Evolutionary conservation across 2,888 invertebrate genomes (phyloP).

Genomic region (Drosophila melanosoma): DNA sequence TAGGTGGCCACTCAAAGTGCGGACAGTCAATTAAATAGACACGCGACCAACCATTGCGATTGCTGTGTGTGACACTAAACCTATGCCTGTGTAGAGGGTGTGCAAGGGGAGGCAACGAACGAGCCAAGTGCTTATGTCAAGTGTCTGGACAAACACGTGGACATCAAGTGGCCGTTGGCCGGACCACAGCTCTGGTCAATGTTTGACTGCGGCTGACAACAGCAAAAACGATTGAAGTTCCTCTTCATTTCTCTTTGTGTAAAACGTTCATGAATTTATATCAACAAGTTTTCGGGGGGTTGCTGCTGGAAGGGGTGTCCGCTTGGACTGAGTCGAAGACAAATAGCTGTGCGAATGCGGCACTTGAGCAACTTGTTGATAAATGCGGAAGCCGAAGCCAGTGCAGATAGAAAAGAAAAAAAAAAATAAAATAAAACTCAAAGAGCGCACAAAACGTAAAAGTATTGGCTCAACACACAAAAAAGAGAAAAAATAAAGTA

Average conservation of each 20-base stretch:
- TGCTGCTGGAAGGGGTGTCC: neutral
- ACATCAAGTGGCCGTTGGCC: conserved; percentile 64
- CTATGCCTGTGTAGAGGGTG: conserved; percentile 17
- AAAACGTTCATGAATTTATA: conserved; percentile 68
- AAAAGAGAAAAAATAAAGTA: neutral
- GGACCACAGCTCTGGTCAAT: conserved; percentile 40
- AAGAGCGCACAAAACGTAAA: conserved; percentile 55
- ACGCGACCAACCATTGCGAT: conserved; percentile 60
- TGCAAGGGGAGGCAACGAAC: conserved; percentile 12
- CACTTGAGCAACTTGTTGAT: conserved; percentile 80
- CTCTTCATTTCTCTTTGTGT: conserved; percentile 35
- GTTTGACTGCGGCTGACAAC: conserved; percentile 66
- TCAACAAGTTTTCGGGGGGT: conserved; percentile 60
- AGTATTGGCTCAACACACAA: conserved; percentile 67
- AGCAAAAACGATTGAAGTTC: conserved; percentile 44
- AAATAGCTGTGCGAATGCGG: conserved; percentile 52
- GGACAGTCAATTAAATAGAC: conserved; percentile 82
- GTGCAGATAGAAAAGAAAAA: conserved; percentile 50
- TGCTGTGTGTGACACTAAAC: conserved; percentile 73
- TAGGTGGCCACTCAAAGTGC: conserved; percentile 55
- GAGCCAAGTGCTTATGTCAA: conserved; percentile 76
- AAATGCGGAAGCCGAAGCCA: conserved; percentile 74
- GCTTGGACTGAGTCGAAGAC: conserved; percentile 32
- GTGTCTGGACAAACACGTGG: conserved; percentile 77
- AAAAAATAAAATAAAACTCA: conserved; percentile 34